Evolutionary conservation across 2,113 vertebrate genomes (phyloP), one percentile per base, ranked within the genome.

Genomic region (Sorex araneus): DNA sequence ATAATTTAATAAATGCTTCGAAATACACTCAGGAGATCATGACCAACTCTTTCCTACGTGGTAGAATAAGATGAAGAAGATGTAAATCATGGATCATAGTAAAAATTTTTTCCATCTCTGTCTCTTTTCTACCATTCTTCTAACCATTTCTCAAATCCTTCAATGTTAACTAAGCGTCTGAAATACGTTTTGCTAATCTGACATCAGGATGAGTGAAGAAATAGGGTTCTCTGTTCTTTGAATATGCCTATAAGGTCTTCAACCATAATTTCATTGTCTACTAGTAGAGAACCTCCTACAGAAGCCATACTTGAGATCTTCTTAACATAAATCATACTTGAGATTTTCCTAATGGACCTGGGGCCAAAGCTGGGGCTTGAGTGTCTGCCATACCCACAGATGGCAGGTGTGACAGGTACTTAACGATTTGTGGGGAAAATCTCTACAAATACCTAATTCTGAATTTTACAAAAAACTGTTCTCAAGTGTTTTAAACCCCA

Each of bases 381-480:
- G 40, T 40, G 40, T 7, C 40, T 40, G 40, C 40, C 40, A 40
- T 40, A 40, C 40, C n/a, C n/a, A n/a, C n/a, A n/a, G n/a, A n/a
- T n/a, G n/a, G n/a, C n/a, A n/a, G n/a, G n/a, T n/a, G n/a, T n/a
- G n/a, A n/a, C n/a, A n/a, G n/a, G n/a, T n/a, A n/a, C n/a, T n/a
- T n/a, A 34, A 79, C 32, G 32, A 81, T n/a, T 79, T 78, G 70
- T 1, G 57, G 27, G 34, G 71, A 60, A 75, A 28, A 19, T 40
- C 36, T 13, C 18, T 28, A 67, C 1, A 4, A 74, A 40, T 10
- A 47, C 4, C 23, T 40, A 57, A 36, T 1, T 81, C 8, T 27
- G 76, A 74, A n/a, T 60, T 77, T 34, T 27, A 84, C 75, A 73
- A 43, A 43, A 94, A 91, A 60, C 11, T n/a, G 2, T 18, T 32